Conservation (phyloP, 2,113 vertebrate species). For the Thryonomys swinderianus region DNA sequence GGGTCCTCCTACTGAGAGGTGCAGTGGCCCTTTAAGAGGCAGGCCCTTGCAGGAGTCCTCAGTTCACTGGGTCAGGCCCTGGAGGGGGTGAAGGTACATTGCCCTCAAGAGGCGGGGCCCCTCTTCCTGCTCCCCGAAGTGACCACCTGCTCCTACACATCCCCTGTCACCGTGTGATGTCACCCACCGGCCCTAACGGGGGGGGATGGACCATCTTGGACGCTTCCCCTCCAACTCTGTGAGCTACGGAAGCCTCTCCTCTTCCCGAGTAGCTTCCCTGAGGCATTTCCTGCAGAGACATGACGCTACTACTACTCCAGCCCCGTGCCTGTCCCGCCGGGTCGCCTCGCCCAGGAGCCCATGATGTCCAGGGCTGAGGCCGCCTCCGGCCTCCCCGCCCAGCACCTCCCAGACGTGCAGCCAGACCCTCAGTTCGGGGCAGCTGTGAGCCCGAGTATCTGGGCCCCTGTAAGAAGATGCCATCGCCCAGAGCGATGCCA, state of each 20-base stretch:
- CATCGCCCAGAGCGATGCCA: neutral
- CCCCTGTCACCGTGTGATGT: neutral
- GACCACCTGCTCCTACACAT: neutral
- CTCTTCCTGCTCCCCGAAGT: too few species aligned
- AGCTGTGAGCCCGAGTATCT: neutral
- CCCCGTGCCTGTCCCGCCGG: neutral
- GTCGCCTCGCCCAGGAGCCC: neutral
- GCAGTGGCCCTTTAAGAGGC: too few species aligned
- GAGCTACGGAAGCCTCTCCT: neutral
- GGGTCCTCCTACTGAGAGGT: neutral
- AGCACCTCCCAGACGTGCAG: neutral
- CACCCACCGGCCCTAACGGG: neutral
- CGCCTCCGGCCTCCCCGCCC: too few species aligned
- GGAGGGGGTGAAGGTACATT: neutral
- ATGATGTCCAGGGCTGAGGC: neutral
- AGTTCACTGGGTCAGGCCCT: neutral
- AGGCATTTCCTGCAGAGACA: neutral
- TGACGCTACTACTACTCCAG: neutral
- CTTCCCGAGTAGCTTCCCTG: neutral
- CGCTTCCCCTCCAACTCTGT: neutral
- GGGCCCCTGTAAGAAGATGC: neutral
- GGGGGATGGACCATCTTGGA: neutral
- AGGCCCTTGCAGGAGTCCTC: rapidly evolving
- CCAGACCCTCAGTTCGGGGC: too few species aligned
- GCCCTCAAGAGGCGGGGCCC: neutral